Base-by-base conservation (phyloP, 2,797 vertebrate genomes). In the Poecilia gillii region DNA sequence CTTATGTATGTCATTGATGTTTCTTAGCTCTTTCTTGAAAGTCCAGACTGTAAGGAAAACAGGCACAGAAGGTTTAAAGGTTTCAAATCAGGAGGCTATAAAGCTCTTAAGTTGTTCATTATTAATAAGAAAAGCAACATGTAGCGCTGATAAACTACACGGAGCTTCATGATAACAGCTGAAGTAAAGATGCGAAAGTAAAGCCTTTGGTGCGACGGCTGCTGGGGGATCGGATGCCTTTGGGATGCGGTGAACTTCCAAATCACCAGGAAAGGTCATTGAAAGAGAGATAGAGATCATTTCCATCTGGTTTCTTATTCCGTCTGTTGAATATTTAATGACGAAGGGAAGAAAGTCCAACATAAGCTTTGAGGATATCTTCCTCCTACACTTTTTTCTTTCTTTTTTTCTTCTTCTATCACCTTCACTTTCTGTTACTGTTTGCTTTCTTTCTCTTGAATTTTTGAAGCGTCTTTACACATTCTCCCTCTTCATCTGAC, bases 301-400 rank as follows among this genome's bases (percentile, higher is more conserved):
- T 87, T 91, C 84, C 82, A 86, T 75, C 75, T 75, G 83, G 73
- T 85, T 85, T 93, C 87, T 88, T 84, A 85, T 93, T 92, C 86
- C 57, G 7, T 74, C 76, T 83, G 72, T 75, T 94, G 73, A 93
- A 94, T 94, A 88, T 92, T 94, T 94, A 91, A 94, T 92, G 76
- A 73, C 1, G 55, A 73, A 41, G 49, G 57, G 47, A 82, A 77
- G 57, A 79, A 68, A 88, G 84, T 89, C 87, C 62, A 81, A 59
- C 45, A 36, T 7, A 31, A 74, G 81, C 85, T 87, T 78, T 81
- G 59, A 85, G 75, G 84, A 77, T 83, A 43, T 68, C 53, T 57
- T 33, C 66, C 70, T 76, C 2, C 70, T 0, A 6, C 45, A 8
- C 23, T 39, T 41, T 45, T 72, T 43, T 47, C 59, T 41, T 41